phyloP scores from a whole-genome alignment of 2,113 vertebrate species.

The Notothenia rossii region DNA sequence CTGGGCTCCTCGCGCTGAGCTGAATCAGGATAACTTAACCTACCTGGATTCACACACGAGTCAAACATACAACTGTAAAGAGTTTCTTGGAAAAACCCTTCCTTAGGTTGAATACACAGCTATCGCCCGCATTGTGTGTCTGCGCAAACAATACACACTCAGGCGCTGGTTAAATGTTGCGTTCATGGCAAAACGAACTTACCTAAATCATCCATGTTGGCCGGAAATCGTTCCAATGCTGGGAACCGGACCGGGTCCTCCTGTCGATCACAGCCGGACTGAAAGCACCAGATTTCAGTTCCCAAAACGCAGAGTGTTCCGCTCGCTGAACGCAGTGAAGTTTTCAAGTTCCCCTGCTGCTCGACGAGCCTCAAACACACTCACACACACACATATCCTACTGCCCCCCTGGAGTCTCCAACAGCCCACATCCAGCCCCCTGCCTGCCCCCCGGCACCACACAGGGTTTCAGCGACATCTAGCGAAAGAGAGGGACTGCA shows the following conservation, averaged over 20 bases:
- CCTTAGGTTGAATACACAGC: not conserved
- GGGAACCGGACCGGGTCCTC: constrained; percentile 61
- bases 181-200: constrained; percentile 57
- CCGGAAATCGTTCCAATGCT: constrained; percentile 70
- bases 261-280: constrained; percentile 49
- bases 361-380: constrained; percentile 54
- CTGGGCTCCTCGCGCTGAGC: not conserved
- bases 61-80: not conserved
- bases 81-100: not conserved
- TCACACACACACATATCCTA: constrained; percentile 32
- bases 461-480: constrained; percentile 43
- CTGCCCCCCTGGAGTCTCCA: constrained; percentile 53
- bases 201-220: constrained; percentile 83
- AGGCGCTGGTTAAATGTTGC: constrained; percentile 36
- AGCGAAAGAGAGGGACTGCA: constrained; percentile 21
- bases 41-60: constrained; percentile 1
- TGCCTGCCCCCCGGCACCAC: constrained; percentile 2
- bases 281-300: constrained; percentile 29
- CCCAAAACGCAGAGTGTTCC: not conserved
- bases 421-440: constrained; percentile 55
- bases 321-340: constrained; percentile 54
- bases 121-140: not conserved
- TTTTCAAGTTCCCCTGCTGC: constrained; percentile 71
- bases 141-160: not conserved
- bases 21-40: constrained; percentile 31